Evolutionary conservation across 2,888 invertebrate species (phyloP), one percentile per base, ranked within the genome.

Genomic region (Xiphydria camelus): DNA sequence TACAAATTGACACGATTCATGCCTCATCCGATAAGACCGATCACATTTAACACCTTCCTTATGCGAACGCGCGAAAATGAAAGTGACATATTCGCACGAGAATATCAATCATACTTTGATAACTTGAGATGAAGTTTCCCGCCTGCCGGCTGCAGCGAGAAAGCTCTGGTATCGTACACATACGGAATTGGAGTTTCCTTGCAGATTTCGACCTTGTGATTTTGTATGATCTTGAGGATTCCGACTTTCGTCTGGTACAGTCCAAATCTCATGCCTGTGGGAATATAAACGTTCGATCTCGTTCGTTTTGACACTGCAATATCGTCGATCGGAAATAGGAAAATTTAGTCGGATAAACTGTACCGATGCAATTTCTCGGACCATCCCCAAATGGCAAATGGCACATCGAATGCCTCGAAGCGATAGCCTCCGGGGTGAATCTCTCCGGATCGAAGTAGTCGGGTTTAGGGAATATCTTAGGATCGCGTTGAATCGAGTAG

Each of bases 181-280:
- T 71, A 66, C 1, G 70, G 65, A 29, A 61, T 56, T 1, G 49
- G 42, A 0, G 73, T 74, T 45, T 70, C 57, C 1, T 65, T 59
- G 26, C 69, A 74, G 6, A 74, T 51, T 1, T 64, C 62, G 6
- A 76, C 49, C 39, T 65, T 60, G 46, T 66, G 75, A 36, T 72
- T 66, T 4, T 53, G 54, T 1, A 78, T 39, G 6, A 76, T 57
- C 25, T 65, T 59, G 4, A 67, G 61, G 0, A 77, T 31, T 4
- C 74, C 77, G 1, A 73, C 41, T 64, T 77, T 77, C 0, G 75
- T 59, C 55, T 77, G 76, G 43, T 59, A 55, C 2, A 54, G 42
- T 4, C 59, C 72, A 37, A 72, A 70, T 14, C 68, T 57, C 14
- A 59, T 54, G 6, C 68, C 69, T 71, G 34, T 35, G 32, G 6